These are phyloP conservation scores for Pachyseris speciosa DNA, from an alignment of 64 coral and sea anemone genomes.

Conservation along the genomic window DNA sequence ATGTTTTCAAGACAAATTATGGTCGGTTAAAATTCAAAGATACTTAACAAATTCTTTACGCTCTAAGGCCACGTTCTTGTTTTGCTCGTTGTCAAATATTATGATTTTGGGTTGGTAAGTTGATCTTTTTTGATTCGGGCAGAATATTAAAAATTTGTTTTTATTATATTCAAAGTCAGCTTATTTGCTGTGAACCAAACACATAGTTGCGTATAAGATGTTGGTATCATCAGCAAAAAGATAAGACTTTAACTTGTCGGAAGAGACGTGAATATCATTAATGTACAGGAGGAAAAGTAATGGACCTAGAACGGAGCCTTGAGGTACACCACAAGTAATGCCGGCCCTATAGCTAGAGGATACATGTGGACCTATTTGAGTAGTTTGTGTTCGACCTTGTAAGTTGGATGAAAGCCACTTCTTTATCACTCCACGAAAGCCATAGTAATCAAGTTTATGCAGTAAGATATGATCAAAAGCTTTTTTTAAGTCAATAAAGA, in stretches of 20 bases:
- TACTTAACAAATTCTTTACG: neutral
- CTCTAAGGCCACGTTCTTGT: neutral
- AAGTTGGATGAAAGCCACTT: constrained; percentile 1
- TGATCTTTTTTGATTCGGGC: neutral
- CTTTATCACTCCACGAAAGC: too few species aligned
- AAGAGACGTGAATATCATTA: neutral
- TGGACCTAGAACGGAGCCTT: neutral
- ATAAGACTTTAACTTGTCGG: neutral
- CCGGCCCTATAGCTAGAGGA: neutral
- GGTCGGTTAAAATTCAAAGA: neutral
- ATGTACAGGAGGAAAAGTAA: neutral
- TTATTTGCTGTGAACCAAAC: neutral
- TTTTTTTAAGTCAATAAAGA: too few species aligned
- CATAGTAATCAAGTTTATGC: too few species aligned
- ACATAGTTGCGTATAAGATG: neutral
- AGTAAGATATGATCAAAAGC: too few species aligned
- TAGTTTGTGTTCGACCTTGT: neutral
- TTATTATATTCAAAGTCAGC: neutral
- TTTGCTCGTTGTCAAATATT: neutral
- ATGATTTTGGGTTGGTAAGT: neutral
- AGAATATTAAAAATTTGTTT: neutral
- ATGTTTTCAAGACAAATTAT: neutral
- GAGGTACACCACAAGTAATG: neutral
- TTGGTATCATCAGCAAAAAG: neutral
- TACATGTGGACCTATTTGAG: neutral